phyloP scores from a whole-genome alignment of 2,888 invertebrate genomes.

The Sminthurinus aureus region DNA sequence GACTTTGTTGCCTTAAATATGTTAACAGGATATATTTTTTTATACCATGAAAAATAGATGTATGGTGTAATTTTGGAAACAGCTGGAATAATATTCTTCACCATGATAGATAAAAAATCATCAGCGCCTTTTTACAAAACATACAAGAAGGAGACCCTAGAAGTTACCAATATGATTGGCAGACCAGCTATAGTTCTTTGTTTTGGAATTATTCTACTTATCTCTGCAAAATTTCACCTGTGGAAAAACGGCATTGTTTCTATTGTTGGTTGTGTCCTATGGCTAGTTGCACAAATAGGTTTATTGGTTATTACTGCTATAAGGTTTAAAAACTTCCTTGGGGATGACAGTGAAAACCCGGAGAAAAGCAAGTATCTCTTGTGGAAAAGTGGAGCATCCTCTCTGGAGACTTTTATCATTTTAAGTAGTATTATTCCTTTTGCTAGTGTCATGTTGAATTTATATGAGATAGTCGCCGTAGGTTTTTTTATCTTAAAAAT shows the following conservation, averaged over 20 bases:
- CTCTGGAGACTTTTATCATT: conserved; percentile 30
- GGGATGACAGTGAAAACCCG: not conserved
- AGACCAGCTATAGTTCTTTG: not conserved
- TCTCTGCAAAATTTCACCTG: conserved; percentile 5
- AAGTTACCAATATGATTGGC: not conserved
- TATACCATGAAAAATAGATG: too few relatives aligned
- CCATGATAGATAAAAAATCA: not conserved
- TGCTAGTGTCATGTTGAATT: not conserved
- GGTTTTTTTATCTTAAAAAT: conserved; percentile 22
- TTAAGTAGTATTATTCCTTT: conserved; percentile 16
- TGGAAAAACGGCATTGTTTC: conserved; percentile 9
- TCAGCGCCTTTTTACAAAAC: not conserved
- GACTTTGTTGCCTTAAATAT: too few relatives aligned
- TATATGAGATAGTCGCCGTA: conserved; percentile 35
- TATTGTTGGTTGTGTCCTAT: conserved; percentile 11
- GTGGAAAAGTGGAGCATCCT: conserved; percentile 28
- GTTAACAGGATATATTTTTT: too few relatives aligned
- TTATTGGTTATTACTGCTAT: not conserved
- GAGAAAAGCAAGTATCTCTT: not conserved
- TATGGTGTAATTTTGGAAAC: too few relatives aligned
- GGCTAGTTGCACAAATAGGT: conserved; percentile 20
- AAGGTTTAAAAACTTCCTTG: not conserved
- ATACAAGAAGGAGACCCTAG: not conserved
- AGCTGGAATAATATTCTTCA: too few relatives aligned
- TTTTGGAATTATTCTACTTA: not conserved